Percentiles rank a stretch among this genome's conserved stretches.
phyloP scores from a whole-genome alignment of 2,113 vertebrate species.

The Potamarius usumacintae region DNA sequence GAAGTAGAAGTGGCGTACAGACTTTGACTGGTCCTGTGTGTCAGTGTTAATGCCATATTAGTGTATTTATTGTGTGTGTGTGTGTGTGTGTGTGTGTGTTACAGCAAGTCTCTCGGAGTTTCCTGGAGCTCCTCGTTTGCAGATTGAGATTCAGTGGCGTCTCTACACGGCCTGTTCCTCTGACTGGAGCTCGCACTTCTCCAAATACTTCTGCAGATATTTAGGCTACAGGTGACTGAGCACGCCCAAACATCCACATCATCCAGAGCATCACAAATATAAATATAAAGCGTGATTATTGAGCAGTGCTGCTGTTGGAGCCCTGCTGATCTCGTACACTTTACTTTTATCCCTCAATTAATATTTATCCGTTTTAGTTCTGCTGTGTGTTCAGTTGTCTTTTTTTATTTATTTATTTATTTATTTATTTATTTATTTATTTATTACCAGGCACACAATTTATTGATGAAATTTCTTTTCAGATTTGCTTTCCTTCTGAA shows the following conservation, averaged over 20 bases:
- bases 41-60: too few relatives aligned
- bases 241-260: not conserved
- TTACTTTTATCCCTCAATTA: not conserved
- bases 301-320: not conserved
- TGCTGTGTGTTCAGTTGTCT: too few relatives aligned
- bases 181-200: constrained; percentile 74
- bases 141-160: constrained; percentile 59
- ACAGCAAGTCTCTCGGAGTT: not conserved
- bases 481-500: too few relatives aligned
- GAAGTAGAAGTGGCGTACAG: too few relatives aligned
- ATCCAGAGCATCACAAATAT: not conserved
- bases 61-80: not conserved
- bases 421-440: too few relatives aligned
- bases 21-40: too few relatives aligned
- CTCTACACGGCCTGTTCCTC: constrained; percentile 66
- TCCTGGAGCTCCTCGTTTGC: constrained; percentile 38
- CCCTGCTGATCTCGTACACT: not conserved
- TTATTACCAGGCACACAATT: not conserved
- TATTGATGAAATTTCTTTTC: too few relatives aligned
- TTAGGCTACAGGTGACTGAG: constrained; percentile 79
- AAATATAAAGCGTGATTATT: not conserved
- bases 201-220: constrained; percentile 77
- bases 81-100: not conserved
- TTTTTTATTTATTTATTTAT: too few relatives aligned
- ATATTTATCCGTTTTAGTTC: not conserved